Base-by-base conservation (phyloP, 2,888 invertebrate species). In the Plagiodera versicolora region DNA sequence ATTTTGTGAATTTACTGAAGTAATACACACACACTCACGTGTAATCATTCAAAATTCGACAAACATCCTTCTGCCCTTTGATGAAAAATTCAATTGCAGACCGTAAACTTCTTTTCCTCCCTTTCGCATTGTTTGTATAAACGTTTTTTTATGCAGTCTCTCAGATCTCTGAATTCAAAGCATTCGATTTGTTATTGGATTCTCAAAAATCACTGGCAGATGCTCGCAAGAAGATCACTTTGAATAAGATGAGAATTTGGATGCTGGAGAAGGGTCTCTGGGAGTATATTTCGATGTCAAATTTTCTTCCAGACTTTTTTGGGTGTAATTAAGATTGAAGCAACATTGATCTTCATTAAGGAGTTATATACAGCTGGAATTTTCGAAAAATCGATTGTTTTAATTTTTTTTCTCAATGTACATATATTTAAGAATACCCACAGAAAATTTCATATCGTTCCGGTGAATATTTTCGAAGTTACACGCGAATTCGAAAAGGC, bases 101-200 rank as follows among this genome's bases (percentile, higher is more conserved):
- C 54, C 58, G 65, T 64, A 59, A 52, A 55, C 54, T 56, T 56
- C 58, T 64, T 61, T 60, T 71, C 74, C 72, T 72, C 53, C 61
- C 35, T 72, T 68, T 68, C 70, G 74, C 76, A 77, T 78, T 78
- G 77, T 78, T 77, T 78, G 78, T 75, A 72, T 74, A 77, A 76
- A 76, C 71, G 74, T 75, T 77, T 77, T n/a, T 75, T 77, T 76
- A 76, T 77, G 75, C 77, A 73, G 75, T 71, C 74, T 71, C 70
- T 69, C 70, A 65, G 65, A 69, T 62, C 64, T 63, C 58, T 63
- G 71, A 70, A 72, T 71, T 69, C 69, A 67, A 70, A 71, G 70
- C 64, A 71, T 71, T 67, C 59, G 60, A 39, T n/a, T 64, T 65
- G 61, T 65, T 67, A 66, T 66, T 64, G 57, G 60, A 62, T 58